Conservation (phyloP, 2,888 invertebrate species). For the Tetragonisca angustula region DNA sequence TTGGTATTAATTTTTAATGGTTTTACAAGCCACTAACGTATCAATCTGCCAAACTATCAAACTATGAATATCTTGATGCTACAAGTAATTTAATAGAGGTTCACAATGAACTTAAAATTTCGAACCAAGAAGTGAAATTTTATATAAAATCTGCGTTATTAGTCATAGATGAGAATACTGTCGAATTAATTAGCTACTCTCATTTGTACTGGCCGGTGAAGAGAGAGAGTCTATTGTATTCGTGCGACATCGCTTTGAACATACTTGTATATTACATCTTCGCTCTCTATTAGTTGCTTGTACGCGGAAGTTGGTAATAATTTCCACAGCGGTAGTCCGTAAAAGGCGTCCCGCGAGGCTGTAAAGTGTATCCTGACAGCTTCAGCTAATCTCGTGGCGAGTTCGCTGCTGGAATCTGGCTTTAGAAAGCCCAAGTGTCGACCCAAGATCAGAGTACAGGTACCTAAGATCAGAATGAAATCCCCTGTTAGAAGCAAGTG, state of each 20-base stretch:
- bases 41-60: too few species aligned
- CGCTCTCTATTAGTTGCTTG: slow-evolving; percentile 89
- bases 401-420: slow-evolving; percentile 85
- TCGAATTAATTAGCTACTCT: too few species aligned
- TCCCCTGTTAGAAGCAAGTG: neutral
- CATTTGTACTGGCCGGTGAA: too few species aligned
- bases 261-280: slow-evolving; percentile 92
- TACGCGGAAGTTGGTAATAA: slow-evolving; percentile 90
- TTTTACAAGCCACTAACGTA: too few species aligned
- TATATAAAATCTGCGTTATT: too few species aligned
- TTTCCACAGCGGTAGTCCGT: slow-evolving; percentile 93
- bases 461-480: slow-evolving; percentile 84
- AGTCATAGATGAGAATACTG: too few species aligned
- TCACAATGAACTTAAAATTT: too few species aligned
- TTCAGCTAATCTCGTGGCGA: slow-evolving; percentile 88
- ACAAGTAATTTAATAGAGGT: too few species aligned
- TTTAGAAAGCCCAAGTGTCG: slow-evolving; percentile 90
- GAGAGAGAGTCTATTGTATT: neutral
- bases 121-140: too few species aligned
- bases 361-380: slow-evolving; percentile 92
- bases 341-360: slow-evolving; percentile 92
- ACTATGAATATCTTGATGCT: too few species aligned
- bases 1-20: too few species aligned
- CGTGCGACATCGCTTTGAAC: slow-evolving; percentile 70
- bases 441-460: slow-evolving; percentile 92